A percentile compares a stretch with the other conserved stretches of the same genome.
phyloP scores from a whole-genome alignment of 2,888 invertebrate genomes.

The Pteria penguin region DNA sequence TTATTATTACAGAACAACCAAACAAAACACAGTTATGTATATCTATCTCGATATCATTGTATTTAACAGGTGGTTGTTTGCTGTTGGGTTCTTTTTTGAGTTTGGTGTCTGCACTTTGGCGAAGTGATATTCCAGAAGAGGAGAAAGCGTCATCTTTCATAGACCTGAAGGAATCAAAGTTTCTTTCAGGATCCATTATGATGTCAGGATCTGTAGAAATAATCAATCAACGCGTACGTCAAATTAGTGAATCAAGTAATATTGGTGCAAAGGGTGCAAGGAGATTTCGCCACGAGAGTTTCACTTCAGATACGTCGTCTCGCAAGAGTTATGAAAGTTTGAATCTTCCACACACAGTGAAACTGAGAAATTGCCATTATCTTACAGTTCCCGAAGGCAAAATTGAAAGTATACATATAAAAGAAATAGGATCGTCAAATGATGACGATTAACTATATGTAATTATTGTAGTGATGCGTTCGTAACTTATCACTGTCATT shows the following conservation, averaged over 20 bases:
- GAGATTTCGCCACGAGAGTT: background rate
- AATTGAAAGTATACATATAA: too few species aligned
- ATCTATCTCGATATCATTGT: too few species aligned
- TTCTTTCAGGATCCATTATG: constrained; percentile 11
- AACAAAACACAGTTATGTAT: too few species aligned
- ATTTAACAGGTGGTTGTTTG: background rate
- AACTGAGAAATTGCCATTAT: background rate
- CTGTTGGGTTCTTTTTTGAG: background rate
- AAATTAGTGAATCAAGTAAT: background rate
- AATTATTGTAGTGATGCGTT: too few species aligned
- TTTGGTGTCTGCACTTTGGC: background rate
- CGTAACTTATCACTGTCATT: too few species aligned
- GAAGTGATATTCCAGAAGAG: background rate
- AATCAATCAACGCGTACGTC: background rate
- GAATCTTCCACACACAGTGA: background rate
- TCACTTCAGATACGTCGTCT: background rate
- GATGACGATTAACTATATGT: too few species aligned
- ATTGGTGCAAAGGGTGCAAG: background rate
- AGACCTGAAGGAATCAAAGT: constrained; percentile 2
- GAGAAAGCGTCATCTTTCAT: background rate
- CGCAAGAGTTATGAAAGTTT: background rate
- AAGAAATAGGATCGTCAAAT: too few species aligned
- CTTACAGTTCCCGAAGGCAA: background rate
- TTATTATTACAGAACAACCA: too few species aligned
- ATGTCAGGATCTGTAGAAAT: constrained; percentile 4